A percentile compares a stretch with the other conserved stretches of the same genome.
phyloP scores from a whole-genome alignment of 2,797 vertebrate genomes.

The Podarcis siculus region DNA sequence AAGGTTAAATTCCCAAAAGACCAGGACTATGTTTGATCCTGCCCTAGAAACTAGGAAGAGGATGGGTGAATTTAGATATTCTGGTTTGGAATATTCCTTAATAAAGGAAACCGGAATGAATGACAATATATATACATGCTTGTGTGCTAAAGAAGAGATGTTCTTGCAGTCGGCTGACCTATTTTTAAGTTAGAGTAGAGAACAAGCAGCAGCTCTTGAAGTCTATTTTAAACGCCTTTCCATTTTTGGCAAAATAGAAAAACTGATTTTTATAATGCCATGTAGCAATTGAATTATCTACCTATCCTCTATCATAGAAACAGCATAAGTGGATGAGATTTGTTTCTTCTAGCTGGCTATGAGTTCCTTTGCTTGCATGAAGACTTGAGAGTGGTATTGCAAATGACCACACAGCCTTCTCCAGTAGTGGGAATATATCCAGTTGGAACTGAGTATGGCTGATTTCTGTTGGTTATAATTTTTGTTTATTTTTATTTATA shows the following conservation, averaged over 20 bases:
- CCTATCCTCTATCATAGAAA: neutral
- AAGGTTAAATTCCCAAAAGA: neutral
- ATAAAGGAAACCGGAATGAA: neutral
- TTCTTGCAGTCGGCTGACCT: neutral
- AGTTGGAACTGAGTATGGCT: neutral
- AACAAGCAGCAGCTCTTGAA: neutral
- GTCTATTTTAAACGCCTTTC: neutral
- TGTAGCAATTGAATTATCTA: neutral
- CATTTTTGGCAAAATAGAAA: neutral
- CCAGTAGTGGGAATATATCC: neutral
- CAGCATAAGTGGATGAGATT: neutral
- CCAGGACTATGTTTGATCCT: neutral
- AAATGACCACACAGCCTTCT: neutral
- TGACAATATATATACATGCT: neutral
- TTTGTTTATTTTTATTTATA: neutral
- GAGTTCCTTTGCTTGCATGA: constrained; percentile 5
- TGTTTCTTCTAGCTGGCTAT: neutral
- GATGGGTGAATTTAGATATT: neutral
- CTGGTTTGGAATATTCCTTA: neutral
- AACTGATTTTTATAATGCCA: constrained; percentile 15
- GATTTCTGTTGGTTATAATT: neutral
- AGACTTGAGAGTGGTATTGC: neutral
- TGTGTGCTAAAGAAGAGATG: neutral
- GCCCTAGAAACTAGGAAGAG: neutral
- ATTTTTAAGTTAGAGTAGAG: constrained; percentile 4